Percentiles rank a stretch among this genome's conserved stretches.
phyloP scores from a whole-genome alignment of 2,888 invertebrate species.

The Mycalesis mineus region DNA sequence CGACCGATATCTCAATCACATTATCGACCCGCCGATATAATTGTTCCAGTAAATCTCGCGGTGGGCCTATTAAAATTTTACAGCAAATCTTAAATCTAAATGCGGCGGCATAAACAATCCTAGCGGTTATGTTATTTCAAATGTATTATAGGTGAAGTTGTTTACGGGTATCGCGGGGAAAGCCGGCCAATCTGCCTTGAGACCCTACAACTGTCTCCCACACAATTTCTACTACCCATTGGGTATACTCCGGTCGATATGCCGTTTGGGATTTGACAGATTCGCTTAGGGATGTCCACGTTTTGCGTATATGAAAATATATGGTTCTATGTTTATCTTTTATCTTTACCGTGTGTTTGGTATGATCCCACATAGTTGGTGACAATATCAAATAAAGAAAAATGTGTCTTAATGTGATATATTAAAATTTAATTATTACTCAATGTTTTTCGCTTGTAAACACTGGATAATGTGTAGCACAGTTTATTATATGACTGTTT shows the following conservation, averaged over 20 bases:
- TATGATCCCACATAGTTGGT: too few species aligned
- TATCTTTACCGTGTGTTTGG: too few species aligned
- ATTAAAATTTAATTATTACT: too few species aligned
- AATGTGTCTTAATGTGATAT: too few species aligned
- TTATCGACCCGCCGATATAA: slow-evolving; percentile 21
- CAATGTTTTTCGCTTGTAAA: too few species aligned
- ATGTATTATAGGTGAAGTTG: slow-evolving; percentile 54
- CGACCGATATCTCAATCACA: slow-evolving; percentile 25
- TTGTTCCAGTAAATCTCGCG: slow-evolving; percentile 11
- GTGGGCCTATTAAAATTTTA: slow-evolving; percentile 40
- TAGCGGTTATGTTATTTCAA: slow-evolving; percentile 55
- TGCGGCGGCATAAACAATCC: slow-evolving; percentile 41
- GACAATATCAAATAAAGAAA: too few species aligned
- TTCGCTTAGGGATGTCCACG: background rate
- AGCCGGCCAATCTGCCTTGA: slow-evolving; percentile 41
- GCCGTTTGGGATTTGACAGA: background rate
- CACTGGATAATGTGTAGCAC: too few species aligned
- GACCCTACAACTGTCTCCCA: slow-evolving; percentile 49
- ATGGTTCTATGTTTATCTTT: too few species aligned
- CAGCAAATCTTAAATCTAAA: slow-evolving; percentile 44
- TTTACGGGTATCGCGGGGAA: slow-evolving; percentile 60
- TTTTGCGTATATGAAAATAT: too few species aligned
- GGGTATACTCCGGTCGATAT: background rate
- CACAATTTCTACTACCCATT: slow-evolving; percentile 45
- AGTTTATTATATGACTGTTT: too few species aligned